Evolutionary conservation across 2,113 vertebrate species (phyloP).

Genomic region (Protobothrops flavoviridis): DNA sequence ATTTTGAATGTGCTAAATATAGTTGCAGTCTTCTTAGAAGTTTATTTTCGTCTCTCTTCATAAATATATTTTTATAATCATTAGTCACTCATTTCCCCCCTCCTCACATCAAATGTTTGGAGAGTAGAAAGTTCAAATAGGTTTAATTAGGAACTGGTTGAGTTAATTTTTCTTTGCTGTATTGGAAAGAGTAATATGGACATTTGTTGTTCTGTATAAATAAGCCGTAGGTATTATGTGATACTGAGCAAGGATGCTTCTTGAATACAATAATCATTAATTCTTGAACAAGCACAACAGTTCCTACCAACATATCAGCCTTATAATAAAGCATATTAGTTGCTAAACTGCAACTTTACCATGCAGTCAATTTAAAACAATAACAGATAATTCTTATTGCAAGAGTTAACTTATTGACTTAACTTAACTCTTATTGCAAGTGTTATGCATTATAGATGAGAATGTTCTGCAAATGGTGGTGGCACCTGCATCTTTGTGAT

Average conservation of each 20-base stretch:
- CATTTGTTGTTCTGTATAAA: background rate
- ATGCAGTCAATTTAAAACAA: accelerated
- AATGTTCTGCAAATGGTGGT: background rate
- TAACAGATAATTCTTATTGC: background rate
- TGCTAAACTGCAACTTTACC: background rate
- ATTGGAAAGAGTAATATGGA: background rate
- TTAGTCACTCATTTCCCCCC: background rate
- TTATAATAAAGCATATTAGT: accelerated
- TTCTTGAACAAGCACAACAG: background rate
- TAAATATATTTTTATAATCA: background rate
- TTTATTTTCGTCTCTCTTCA: conserved; percentile 30
- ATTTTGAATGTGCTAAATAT: conserved; percentile 35
- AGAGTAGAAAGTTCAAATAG: background rate
- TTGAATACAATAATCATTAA: accelerated
- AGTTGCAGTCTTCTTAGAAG: background rate
- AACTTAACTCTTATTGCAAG: background rate
- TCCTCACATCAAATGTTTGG: background rate
- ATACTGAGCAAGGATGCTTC: background rate
- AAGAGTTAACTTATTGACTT: background rate
- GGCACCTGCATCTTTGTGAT: background rate
- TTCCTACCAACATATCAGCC: background rate
- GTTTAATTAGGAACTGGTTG: background rate
- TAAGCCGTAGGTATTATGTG: background rate
- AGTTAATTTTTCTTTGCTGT: accelerated
- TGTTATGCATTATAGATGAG: background rate